These are phyloP conservation scores for Benthosema pterotum DNA, from an alignment of 2,797 vertebrate species.

Conservation along the genomic window DNA sequence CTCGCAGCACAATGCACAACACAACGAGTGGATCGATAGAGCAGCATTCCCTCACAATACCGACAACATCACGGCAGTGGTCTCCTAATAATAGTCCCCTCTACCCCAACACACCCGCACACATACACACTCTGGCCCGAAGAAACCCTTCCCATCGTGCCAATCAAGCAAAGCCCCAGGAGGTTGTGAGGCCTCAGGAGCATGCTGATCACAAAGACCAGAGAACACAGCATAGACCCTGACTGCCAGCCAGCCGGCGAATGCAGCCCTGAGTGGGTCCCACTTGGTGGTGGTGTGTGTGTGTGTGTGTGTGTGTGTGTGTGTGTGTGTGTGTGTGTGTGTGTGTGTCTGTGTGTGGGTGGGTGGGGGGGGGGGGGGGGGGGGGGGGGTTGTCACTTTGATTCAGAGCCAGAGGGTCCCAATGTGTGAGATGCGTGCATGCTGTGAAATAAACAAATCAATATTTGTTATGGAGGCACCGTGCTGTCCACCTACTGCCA, in stretches of 20 bases:
- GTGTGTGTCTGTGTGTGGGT: too few relatives aligned
- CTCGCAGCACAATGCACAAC: constrained; percentile 34
- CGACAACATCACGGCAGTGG: constrained; percentile 46
- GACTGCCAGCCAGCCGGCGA: constrained; percentile 36
- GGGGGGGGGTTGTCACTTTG: constrained; percentile 43
- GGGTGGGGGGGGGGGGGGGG: background rate
- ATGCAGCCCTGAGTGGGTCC: constrained; percentile 16
- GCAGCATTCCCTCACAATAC: constrained; percentile 51
- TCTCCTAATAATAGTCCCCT: constrained; percentile 47
- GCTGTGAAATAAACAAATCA: constrained; percentile 62
- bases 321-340: too few relatives aligned
- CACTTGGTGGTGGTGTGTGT: constrained; percentile 11
- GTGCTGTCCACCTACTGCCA: constrained; percentile 14
- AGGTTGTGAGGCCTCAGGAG: constrained; percentile 50
- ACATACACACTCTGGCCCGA: constrained; percentile 10
- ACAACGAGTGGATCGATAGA: constrained; percentile 60
- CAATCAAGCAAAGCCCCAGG: constrained; percentile 61
- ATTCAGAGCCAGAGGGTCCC: constrained; percentile 44
- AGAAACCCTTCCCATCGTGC: constrained; percentile 56
- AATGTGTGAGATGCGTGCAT: constrained; percentile 42
- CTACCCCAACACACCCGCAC: constrained; percentile 25
- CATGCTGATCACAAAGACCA: constrained; percentile 59
- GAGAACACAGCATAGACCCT: constrained; percentile 21
- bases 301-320: too few relatives aligned
- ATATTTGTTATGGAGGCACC: constrained; percentile 41